phyloP scores from a whole-genome alignment of 2,113 vertebrate species.

The Cyprinus carpio region DNA sequence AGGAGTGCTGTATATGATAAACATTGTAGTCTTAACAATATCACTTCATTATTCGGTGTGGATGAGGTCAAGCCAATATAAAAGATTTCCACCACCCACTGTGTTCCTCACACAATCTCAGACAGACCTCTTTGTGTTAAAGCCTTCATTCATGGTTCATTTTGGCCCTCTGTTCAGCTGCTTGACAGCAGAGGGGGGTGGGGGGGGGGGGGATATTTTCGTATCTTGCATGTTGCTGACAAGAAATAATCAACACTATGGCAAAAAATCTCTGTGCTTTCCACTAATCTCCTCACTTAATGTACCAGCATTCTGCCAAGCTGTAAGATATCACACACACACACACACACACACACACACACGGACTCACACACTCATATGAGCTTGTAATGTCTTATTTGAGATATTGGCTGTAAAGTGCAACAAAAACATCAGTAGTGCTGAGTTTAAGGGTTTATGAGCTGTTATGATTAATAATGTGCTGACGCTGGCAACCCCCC shows the following conservation, averaged over 20 bases:
- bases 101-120: slow-evolving; percentile 21
- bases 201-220: slow-evolving; percentile 9
- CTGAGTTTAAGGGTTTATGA: slow-evolving; percentile 11
- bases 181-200: neutral
- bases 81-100: slow-evolving; percentile 6
- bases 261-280: neutral
- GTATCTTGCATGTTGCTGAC: neutral
- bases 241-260: neutral
- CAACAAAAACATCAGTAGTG: neutral
- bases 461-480: slow-evolving; percentile 29
- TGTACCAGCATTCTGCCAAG: neutral
- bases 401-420: neutral
- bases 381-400: neutral
- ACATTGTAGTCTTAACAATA: neutral
- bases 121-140: neutral
- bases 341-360: neutral
- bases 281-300: neutral
- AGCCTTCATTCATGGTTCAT: slow-evolving; percentile 26
- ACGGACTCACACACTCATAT: neutral
- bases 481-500: neutral
- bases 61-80: slow-evolving; percentile 26
- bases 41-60: neutral
- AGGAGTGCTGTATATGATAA: slow-evolving; percentile 16
- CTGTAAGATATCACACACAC: neutral
- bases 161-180: slow-evolving; percentile 42